Evolutionary conservation across 1,140 invertebrate genomes (phyloP), one percentile per base, ranked within the genome.

Genomic region (Amphibalanus amphitrite): DNA sequence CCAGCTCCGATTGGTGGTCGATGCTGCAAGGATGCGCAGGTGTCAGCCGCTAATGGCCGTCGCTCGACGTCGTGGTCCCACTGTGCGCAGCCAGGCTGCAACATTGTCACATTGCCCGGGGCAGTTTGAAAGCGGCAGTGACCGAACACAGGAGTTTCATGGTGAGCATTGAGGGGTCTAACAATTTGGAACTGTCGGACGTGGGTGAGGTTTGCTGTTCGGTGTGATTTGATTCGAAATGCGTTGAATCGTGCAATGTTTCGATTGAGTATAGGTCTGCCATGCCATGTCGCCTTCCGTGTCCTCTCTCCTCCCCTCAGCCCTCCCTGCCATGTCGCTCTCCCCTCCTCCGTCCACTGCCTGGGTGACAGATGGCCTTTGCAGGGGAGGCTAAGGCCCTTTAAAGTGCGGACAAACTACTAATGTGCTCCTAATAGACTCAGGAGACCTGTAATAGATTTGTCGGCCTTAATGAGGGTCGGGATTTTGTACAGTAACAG

Each of bases 371-470:
- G 47, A 59, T 59, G 47, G 47, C 17, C 47, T 13, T 8, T 13
- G 47, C 47, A 59, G 47, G 47, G 47, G 47, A 59, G 47, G 47
- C 47, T 59, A 23, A 59, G 47, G 47, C 47, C 47, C 47, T 59
- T 59, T 59, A 59, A 59, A 59, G 47, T 59, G 47, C 47, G 47
- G 47, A 59, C 47, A 59, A 59, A 59, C 47, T 59, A 59, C 47
- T 59, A 59, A 59, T 59, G 47, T 59, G 47, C 47, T 59, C 47
- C 47, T 59, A 59, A 59, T 59, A 59, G 47, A 59, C 47, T 59
- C 47, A 13, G 17, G 47, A 59, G 47, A 59, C 47, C 20, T 20
- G 47, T 59, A 59, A 59, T 59, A 59, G 47, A 59, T 59, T 59
- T 59, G 47, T 59, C 47, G 6, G 33, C 10, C 47, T 59, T 59